Base-by-base conservation (phyloP, 2,113 vertebrate species). In the Gnathonemus longibarbis region DNA sequence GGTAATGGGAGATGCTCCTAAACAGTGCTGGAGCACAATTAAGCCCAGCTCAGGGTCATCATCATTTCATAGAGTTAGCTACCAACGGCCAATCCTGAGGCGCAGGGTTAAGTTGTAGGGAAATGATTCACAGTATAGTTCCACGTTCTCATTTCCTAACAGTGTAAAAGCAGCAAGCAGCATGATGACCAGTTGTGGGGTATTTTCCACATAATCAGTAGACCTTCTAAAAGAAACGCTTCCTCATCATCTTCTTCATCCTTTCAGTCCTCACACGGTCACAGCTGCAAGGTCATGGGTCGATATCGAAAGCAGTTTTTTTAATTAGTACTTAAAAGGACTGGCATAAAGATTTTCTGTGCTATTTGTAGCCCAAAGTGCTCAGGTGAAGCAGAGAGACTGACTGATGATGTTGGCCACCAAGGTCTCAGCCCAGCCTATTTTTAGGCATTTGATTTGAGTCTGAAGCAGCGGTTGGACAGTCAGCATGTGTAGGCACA, bases 341-440 rank as follows among this genome's bases (percentile, higher is more conserved):
- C 85, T 56, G 50, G 17, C 24, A 17, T 53, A 50, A 39, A 35
- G 85, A 27, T 53, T 87, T 87, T 87, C 50, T 42, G 50, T 53
- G n/a, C 85, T 87, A 87, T 87, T 53, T 56, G 10, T 27, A 53
- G 49, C 85, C 31, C 9, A 17, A 48, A 39, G 74, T 80, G 35
- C 74, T 80, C 83, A n/a, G 83, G 83, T 84, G 3, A 48, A 84
- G 8, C 49, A 56, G 27, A 50, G 11, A 87, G 85, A n/a, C n/a
- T 87, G 49, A 87, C 49, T 53, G 50, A 87, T 53, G 50, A 52
- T 53, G 85, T 13, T 53, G 85, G 17, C 89, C 89, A 89, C 90
- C 92, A 93, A 92, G 92, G 86, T 90, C 93, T 92, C 88, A 90
- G 90, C 84, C n/a, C n/a, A 84, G 85, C 91, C 88, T 94, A 93